Base-by-base conservation (phyloP, 2,888 invertebrate genomes). In the Drosophila prolongata region DNA sequence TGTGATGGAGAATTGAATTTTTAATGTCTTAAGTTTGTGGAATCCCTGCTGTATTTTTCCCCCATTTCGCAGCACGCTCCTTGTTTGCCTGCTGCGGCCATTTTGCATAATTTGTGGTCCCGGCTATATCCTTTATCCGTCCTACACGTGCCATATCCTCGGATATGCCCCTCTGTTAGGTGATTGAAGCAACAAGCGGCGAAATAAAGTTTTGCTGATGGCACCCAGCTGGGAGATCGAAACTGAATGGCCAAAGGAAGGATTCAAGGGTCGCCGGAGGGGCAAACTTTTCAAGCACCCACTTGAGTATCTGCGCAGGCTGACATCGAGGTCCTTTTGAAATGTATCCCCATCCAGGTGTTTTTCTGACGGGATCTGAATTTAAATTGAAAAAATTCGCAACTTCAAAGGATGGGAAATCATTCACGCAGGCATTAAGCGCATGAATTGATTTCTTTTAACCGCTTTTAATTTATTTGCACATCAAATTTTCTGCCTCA, bases 51-150 rank as follows among this genome's bases (percentile, higher is more conserved):
- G 11, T 49, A 8, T 35, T 49, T 49, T 49, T n/a, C n/a, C 34
- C 34, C 11, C 30, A 19, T 10, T 30, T 57, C 5, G 19, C 35
- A 35, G 8, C 53, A 65, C 54, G 42, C 30, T 19, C 40, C 30
- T 24, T 19, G 46, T 64, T 54, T 49, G 42, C 54, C 47, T 47
- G 40, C 46, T 65, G 65, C 66, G 54, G 35, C 66, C 54, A 54
- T 66, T 65, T 66, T 65, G 66, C 66, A 65, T 65, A 66, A 65
- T 66, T 66, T 65, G 66, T 11, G 62, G 38, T 40, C 8, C 35
- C 59, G 11, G 13, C 24, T 24, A 57, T 43, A 35, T 35, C 42
- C 59, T 10, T 34, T 34, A 34, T 14, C 42, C 59, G 13, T 30
- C 42, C 42, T 43, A 35, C 46, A 46, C 62, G 62, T 46, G 30